A percentile compares a stretch with the other conserved stretches of the same genome.
These are phyloP conservation scores for Desmophyllum pertusum DNA, from an alignment of 92 coral and sea anemone genomes.

Conservation along the genomic window DNA sequence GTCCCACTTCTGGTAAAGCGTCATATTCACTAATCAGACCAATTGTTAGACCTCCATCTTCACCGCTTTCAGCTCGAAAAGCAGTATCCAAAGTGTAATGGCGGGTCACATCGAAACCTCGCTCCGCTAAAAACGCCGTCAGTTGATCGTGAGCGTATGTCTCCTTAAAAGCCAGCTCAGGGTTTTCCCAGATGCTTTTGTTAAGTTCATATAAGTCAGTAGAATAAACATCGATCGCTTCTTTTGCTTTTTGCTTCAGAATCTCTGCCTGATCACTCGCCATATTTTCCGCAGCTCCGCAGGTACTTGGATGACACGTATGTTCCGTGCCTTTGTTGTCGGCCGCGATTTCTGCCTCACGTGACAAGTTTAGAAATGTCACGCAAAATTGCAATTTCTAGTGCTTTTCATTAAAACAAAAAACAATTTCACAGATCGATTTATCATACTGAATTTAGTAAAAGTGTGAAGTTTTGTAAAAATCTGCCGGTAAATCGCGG, in stretches of 20 bases:
- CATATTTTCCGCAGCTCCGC: constrained; percentile 41
- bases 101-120: constrained; percentile 62
- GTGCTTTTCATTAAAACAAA: no score
- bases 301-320: no score
- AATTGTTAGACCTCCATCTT: constrained; percentile 9
- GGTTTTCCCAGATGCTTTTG: constrained; percentile 71
- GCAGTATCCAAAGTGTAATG: constrained; percentile 67
- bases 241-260: constrained; percentile 22
- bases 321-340: no score
- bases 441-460: no score
- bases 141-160: constrained; percentile 62
- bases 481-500: no score
- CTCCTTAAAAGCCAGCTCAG: constrained; percentile 64
- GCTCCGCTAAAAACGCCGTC: constrained; percentile 58
- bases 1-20: constrained; percentile 88
- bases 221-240: constrained; percentile 65
- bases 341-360: no score
- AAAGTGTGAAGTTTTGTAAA: no score
- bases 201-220: constrained; percentile 60
- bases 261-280: constrained; percentile 18
- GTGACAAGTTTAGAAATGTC: no score
- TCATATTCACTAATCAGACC: constrained; percentile 70
- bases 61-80: constrained; percentile 56
- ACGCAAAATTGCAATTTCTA: no score
- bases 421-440: no score